A percentile compares a stretch with the other conserved stretches of the same genome.
phyloP scores from a whole-genome alignment of 2,888 invertebrate species.

The Nudaria mundana region DNA sequence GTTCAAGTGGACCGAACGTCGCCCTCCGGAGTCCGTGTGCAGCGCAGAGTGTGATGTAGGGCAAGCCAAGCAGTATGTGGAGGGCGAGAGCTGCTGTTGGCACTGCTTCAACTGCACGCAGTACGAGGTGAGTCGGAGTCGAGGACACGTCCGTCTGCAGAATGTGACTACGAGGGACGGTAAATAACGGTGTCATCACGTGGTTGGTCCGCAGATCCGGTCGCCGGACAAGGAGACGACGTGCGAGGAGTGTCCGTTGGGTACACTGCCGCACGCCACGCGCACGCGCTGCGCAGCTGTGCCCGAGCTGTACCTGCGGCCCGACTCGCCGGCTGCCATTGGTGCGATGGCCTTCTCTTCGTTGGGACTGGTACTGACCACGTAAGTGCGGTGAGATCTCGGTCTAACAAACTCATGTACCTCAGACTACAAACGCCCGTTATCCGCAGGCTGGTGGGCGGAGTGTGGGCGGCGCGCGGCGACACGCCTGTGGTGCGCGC shows the following conservation, averaged over 20 bases:
- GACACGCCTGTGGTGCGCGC: slow-evolving; percentile 98
- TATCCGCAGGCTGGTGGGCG: slow-evolving; percentile 80
- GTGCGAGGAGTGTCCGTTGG: slow-evolving; percentile 90
- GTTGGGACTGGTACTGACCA: slow-evolving; percentile 90
- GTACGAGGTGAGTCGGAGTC: slow-evolving; percentile 41
- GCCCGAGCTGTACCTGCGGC: slow-evolving; percentile 89
- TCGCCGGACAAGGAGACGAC: slow-evolving; percentile 89
- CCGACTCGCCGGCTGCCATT: slow-evolving; percentile 92
- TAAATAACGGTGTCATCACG: too few species aligned
- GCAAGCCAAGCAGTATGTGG: slow-evolving; percentile 95
- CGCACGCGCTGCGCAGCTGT: slow-evolving; percentile 88
- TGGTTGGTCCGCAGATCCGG: slow-evolving; percentile 82
- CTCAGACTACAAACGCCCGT: background rate
- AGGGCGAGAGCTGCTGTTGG: slow-evolving; percentile 97
- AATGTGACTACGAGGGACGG: background rate
- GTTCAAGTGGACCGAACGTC: slow-evolving; percentile 88
- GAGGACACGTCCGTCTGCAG: background rate
- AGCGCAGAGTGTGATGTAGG: slow-evolving; percentile 93
- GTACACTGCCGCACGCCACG: slow-evolving; percentile 88
- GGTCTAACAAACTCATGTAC: background rate
- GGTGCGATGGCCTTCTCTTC: slow-evolving; percentile 94
- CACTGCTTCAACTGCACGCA: slow-evolving; percentile 86
- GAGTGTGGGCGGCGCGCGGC: slow-evolving; percentile 91
- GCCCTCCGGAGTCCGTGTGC: slow-evolving; percentile 94
- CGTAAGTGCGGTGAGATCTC: slow-evolving; percentile 54